Evolutionary conservation across 2,113 vertebrate genomes (phyloP), one percentile per base, ranked within the genome.

Genomic region (Neofelis nebulosa): DNA sequence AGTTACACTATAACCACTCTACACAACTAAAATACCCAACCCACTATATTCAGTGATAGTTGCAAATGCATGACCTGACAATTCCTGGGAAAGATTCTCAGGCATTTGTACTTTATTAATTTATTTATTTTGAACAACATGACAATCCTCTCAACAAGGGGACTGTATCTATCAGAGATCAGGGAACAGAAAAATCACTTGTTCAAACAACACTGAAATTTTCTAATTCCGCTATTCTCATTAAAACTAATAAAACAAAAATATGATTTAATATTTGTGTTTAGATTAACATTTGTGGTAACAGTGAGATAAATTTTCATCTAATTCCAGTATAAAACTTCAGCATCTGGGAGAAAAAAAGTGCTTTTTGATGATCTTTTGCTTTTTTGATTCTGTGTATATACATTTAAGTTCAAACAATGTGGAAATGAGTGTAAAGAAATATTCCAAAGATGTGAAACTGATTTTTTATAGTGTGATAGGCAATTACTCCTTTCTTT

Each of bases 401-500:
- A 50, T 81, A 61, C 66, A 89, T 41, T 78, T 92, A 91, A 93
- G 45, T 80, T 89, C 82, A 93, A 96, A 89, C 48, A 95, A 82
- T 50, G 48, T 91, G 88, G 78, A 91, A 97, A 89, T 92, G 73
- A 95, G 48, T 82, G 15, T 63, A 86, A 94, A 96, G 73, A 96
- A 96, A 81, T 57, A 94, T 84, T 87, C 61, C 76, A 92, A 95
- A 91, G 84, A 93, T 57, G 36, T 73, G 52, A 95, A 96, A 82
- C 65, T 63, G 31, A 82, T 63, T 87, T 96, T 86, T 97, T 74
- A 82, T 23, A 57, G 52, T 85, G 48, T 48, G 86, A 94, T 85
- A 86, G 83, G 79, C 95, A 96, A 76, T 96, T 78, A 96, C 33
- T 81, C 73, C 81, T 85, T 95, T 91, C 71, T 94, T 81, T 89